Conservation (phyloP, 1,140 invertebrate species). For the Drosophila orosa region DNA sequence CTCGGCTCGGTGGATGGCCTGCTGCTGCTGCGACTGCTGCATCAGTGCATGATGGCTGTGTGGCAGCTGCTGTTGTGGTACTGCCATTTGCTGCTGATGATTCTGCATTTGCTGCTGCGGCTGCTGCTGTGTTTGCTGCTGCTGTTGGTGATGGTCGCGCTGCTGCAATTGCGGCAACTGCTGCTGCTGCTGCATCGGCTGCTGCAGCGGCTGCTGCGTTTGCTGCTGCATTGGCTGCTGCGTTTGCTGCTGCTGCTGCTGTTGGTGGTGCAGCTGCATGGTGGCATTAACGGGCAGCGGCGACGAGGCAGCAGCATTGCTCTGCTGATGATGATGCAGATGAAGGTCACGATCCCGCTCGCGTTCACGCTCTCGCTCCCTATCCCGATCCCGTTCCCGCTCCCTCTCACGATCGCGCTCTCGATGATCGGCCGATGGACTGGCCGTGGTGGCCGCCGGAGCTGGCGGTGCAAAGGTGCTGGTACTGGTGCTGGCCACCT, state of each 20-base stretch:
- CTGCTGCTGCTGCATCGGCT: constrained; percentile 34
- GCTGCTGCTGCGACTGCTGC: constrained; percentile 76
- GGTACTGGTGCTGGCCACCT: constrained; percentile 42
- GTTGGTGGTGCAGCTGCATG: constrained; percentile 37
- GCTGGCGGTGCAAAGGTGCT: constrained; percentile 71
- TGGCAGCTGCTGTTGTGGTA: constrained; percentile 54
- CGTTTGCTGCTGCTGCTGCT: constrained; percentile 21
- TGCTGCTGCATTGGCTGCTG: constrained; percentile 22
- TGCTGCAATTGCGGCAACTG: constrained; percentile 53
- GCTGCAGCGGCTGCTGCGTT: constrained; percentile 29
- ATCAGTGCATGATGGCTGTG: constrained; percentile 71
- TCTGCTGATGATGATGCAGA: constrained; percentile 48
- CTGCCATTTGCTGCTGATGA: constrained; percentile 29
- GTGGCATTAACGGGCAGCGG: constrained; percentile 35
- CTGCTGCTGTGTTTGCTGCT: constrained; percentile 29
- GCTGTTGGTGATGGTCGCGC: constrained; percentile 58
- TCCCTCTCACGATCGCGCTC: constrained; percentile 48
- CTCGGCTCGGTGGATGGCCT: constrained; percentile 73
- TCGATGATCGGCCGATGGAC: constrained; percentile 1
- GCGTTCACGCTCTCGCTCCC: constrained; percentile 35
- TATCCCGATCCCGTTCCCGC: neutral
- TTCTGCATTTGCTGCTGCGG: constrained; percentile 25
- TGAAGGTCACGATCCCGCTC: constrained; percentile 61
- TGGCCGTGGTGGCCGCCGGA: constrained; percentile 29
- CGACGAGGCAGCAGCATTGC: constrained; percentile 25